Percentiles rank a stretch among this genome's conserved stretches.
These are phyloP conservation scores for Puma concolor DNA, from an alignment of 2,113 vertebrate species.

Conservation along the genomic window DNA sequence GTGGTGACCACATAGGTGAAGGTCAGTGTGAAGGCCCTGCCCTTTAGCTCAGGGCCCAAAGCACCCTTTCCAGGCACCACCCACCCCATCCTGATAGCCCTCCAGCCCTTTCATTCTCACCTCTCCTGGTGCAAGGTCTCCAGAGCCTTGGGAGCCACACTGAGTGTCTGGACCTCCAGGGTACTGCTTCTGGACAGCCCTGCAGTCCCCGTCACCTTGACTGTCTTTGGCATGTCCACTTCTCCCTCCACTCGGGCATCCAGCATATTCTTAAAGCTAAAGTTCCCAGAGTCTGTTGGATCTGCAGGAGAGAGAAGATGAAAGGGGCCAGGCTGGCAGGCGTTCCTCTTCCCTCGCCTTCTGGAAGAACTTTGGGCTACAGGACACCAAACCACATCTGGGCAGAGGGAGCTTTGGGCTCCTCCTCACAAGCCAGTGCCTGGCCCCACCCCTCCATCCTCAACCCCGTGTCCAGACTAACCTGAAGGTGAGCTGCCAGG, in stretches of 20 bases:
- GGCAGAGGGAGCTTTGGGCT: neutral
- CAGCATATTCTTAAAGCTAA: conserved; percentile 70
- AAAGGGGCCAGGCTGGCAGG: neutral
- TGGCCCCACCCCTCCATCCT: rapidly evolving
- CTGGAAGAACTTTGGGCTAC: neutral
- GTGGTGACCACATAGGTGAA: neutral
- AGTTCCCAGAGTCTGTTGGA: conserved; percentile 67
- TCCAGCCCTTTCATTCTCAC: conserved; percentile 67
- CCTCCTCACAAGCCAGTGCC: neutral
- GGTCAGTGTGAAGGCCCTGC: neutral
- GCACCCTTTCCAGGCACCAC: neutral
- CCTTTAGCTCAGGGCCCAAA: neutral
- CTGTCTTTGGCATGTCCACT: neutral
- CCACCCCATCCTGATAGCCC: rapidly evolving
- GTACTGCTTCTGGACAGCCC: conserved; percentile 61
- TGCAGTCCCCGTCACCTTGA: neutral
- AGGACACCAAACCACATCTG: neutral
- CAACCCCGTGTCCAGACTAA: neutral
- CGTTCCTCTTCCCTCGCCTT: rapidly evolving
- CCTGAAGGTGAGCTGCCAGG: conserved; percentile 60
- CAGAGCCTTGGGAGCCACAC: conserved; percentile 43
- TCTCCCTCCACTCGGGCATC: conserved; percentile 67
- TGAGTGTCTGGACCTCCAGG: conserved; percentile 78
- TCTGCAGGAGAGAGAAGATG: conserved; percentile 49
- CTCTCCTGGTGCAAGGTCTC: conserved; percentile 63